Evolutionary conservation across 2,113 vertebrate genomes (phyloP).

Genomic region (Suricata suricatta): DNA sequence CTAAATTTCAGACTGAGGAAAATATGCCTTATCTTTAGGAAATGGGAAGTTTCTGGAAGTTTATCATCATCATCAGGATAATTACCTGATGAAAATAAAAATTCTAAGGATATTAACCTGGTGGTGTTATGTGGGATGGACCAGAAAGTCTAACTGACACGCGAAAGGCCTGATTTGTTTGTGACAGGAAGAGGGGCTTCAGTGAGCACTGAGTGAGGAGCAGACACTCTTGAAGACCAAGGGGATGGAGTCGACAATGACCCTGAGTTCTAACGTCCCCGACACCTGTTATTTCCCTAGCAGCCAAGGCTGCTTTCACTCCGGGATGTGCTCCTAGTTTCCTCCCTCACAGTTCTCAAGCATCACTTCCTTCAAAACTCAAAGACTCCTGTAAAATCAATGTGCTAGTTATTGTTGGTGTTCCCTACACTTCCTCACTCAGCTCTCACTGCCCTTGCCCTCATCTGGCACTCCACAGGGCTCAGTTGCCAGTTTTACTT

Average conservation of each 20-base stretch:
- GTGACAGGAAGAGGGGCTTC: neutral
- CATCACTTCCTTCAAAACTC: neutral
- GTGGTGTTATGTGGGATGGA: accelerated
- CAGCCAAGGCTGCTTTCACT: neutral
- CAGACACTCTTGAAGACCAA: neutral
- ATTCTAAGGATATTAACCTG: neutral
- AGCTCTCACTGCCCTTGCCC: neutral
- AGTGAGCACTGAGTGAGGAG: neutral
- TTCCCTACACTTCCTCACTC: neutral
- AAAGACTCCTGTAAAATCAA: neutral
- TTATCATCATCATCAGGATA: neutral
- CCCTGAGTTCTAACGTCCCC: neutral
- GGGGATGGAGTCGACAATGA: neutral
- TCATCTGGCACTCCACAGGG: neutral
- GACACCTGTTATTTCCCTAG: neutral
- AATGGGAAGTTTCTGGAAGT: neutral
- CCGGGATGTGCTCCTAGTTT: neutral
- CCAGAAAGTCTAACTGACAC: neutral
- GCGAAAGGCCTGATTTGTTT: neutral
- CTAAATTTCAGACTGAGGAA: neutral
- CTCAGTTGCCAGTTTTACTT: neutral
- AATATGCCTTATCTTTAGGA: neutral
- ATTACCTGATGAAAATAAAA: neutral
- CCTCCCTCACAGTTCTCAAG: neutral
- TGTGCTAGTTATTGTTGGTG: neutral